Conservation (phyloP, 2,797 vertebrate species). For the Arctocebus calabarensis region DNA sequence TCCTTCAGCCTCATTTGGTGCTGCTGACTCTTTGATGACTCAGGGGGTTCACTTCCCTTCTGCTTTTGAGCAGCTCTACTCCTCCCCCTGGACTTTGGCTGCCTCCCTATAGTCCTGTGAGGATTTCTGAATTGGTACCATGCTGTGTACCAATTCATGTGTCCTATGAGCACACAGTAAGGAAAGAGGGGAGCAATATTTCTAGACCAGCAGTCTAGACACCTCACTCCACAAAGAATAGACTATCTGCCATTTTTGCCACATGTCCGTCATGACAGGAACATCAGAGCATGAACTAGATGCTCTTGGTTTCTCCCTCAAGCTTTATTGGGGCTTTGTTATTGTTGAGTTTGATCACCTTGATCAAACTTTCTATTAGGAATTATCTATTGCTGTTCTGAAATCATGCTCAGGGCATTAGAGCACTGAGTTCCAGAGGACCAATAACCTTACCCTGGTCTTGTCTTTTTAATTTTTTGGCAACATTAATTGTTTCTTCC, state of each 20-base stretch:
- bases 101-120: background rate
- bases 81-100: background rate
- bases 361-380: background rate
- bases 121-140: background rate
- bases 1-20: no score
- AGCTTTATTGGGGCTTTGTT: background rate
- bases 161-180: background rate
- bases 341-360: background rate
- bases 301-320: background rate
- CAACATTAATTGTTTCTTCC: background rate
- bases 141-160: no score
- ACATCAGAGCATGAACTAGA: fast-evolving
- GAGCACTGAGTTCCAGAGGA: background rate
- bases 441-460: background rate
- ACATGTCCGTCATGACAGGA: fast-evolving
- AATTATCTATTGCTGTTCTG: background rate
- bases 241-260: background rate
- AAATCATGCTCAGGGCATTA: background rate
- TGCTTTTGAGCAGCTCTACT: background rate
- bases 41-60: fast-evolving
- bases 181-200: background rate
- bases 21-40: background rate
- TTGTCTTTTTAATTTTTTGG: background rate
- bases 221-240: background rate
- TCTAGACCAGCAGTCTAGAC: background rate